These are phyloP conservation scores for Eilema griseolum DNA, from an alignment of 2,888 invertebrate species.

Conservation along the genomic window DNA sequence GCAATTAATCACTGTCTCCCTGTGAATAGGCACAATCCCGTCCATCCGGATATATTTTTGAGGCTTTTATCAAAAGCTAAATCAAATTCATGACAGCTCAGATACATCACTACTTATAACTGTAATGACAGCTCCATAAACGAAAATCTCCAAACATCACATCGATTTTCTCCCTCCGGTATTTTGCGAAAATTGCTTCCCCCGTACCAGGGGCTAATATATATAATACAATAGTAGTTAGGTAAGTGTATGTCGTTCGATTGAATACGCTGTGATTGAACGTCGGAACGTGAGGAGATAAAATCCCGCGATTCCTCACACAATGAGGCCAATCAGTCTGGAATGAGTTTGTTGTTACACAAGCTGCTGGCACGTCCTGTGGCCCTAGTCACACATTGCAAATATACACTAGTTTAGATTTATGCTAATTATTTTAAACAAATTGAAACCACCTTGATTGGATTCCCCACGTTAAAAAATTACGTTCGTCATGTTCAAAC, in stretches of 20 bases:
- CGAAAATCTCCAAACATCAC: constrained; percentile 33
- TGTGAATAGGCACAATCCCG: not conserved
- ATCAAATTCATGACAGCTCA: not conserved
- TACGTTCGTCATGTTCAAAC: constrained; percentile 16
- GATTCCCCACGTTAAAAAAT: constrained; percentile 11
- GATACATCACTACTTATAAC: constrained; percentile 17
- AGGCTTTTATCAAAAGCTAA: not conserved
- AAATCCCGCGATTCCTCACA: constrained; percentile 59
- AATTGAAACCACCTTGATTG: constrained; percentile 14
- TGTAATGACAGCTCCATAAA: constrained; percentile 21
- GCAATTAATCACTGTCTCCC: not conserved
- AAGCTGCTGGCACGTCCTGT: constrained; percentile 43
- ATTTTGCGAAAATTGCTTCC: constrained; percentile 42
- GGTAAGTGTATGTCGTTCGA: constrained; percentile 47
- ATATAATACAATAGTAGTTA: constrained; percentile 41
- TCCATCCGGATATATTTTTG: not conserved
- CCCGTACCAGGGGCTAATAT: constrained; percentile 31
- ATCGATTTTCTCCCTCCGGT: constrained; percentile 30
- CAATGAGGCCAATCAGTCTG: constrained; percentile 75
- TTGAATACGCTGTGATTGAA: constrained; percentile 74
- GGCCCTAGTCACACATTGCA: constrained; percentile 34
- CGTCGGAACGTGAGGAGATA: constrained; percentile 59
- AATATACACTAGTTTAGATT: constrained; percentile 17
- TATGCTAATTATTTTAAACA: constrained; percentile 31
- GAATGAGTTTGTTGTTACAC: constrained; percentile 65